A percentile compares a stretch with the other conserved stretches of the same genome.
Conservation (phyloP, 35 echinoderm and acorn worm genomes). For the Lytechinus pictus region DNA sequence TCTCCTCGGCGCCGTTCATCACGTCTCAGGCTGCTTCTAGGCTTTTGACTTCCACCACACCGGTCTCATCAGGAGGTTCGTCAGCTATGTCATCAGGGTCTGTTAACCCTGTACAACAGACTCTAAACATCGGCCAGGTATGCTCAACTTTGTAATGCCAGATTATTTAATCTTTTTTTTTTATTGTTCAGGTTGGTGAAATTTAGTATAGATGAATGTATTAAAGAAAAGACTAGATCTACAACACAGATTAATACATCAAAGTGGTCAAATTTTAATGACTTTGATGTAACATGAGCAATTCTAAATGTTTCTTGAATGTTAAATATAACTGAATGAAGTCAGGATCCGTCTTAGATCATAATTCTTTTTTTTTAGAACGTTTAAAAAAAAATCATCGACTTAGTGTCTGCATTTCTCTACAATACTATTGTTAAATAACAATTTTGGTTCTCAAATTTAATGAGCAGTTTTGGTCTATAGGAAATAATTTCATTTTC, state of each 20-base stretch:
- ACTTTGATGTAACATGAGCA: neutral
- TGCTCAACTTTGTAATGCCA: neutral
- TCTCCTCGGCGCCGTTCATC: constrained; percentile 24
- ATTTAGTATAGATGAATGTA: too few species aligned
- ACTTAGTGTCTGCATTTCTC: neutral
- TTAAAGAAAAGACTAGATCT: too few species aligned
- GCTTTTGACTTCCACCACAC: neutral
- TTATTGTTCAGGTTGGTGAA: too few species aligned
- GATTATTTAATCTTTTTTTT: neutral
- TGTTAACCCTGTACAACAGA: constrained; percentile 2
- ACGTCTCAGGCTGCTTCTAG: constrained; percentile 25
- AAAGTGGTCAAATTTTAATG: too few species aligned
- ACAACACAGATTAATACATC: too few species aligned
- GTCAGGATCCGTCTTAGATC: neutral
- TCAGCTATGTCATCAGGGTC: neutral
- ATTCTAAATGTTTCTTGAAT: neutral
- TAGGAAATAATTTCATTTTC: too few species aligned
- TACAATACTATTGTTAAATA: too few species aligned
- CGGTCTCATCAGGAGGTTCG: neutral
- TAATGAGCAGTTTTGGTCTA: too few species aligned
- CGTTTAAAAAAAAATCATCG: neutral
- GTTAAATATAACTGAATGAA: neutral
- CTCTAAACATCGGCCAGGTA: constrained; percentile 43
- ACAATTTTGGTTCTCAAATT: too few species aligned
- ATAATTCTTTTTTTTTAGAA: too few species aligned